These are phyloP conservation scores for Myrmecophaga tridactyla DNA, from an alignment of 2,113 vertebrate genomes.

Conservation along the genomic window DNA sequence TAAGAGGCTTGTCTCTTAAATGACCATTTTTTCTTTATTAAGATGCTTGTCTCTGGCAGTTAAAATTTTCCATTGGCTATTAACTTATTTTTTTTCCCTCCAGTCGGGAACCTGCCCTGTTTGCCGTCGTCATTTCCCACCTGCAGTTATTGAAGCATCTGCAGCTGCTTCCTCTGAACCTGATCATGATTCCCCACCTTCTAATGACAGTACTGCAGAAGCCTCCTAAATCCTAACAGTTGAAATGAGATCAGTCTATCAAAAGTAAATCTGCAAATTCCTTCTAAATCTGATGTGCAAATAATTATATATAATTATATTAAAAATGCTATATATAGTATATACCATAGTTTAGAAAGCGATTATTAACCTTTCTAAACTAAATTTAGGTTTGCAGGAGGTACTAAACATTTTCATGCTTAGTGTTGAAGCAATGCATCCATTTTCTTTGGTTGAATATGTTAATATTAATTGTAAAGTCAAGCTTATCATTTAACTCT, in stretches of 20 bases:
- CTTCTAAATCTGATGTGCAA: slow-evolving; percentile 71
- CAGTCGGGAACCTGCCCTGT: slow-evolving; percentile 91
- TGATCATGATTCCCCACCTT: slow-evolving; percentile 71
- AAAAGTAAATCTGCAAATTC: slow-evolving; percentile 73
- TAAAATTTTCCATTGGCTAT: background rate
- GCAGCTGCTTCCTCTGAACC: slow-evolving; percentile 67
- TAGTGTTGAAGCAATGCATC: slow-evolving; percentile 64
- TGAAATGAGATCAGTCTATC: slow-evolving; percentile 42
- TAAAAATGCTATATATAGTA: slow-evolving; percentile 72
- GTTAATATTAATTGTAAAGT: slow-evolving; percentile 63
- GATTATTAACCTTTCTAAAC: slow-evolving; percentile 75
- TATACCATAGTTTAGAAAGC: slow-evolving; percentile 75
- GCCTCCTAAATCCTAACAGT: slow-evolving; percentile 69
- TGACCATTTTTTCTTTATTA: background rate
- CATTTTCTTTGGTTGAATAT: slow-evolving; percentile 63
- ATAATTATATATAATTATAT: slow-evolving; percentile 72
- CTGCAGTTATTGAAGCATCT: slow-evolving; percentile 69
- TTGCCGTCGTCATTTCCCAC: slow-evolving; percentile 86
- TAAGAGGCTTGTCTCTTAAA: background rate
- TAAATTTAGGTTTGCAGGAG: slow-evolving; percentile 65
- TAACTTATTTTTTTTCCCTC: slow-evolving; percentile 32
- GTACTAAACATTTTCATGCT: slow-evolving; percentile 69
- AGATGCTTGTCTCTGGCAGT: background rate
- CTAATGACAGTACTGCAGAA: slow-evolving; percentile 70
- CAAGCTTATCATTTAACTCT: slow-evolving; percentile 51